phyloP scores from a whole-genome alignment of 2,888 invertebrate genomes.

The Rhagonycha lutea region DNA sequence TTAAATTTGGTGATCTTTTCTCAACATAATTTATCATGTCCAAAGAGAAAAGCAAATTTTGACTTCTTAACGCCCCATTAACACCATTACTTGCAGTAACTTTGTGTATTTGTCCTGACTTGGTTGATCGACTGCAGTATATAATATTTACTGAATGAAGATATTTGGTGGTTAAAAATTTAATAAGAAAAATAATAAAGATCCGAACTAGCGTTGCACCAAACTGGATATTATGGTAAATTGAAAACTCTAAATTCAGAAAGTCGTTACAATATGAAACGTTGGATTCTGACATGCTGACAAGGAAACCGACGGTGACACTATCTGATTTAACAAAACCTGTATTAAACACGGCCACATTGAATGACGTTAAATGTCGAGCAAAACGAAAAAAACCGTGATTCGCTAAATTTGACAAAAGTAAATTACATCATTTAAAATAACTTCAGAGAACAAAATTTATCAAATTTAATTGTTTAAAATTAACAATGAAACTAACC shows the following conservation, averaged over 20 bases:
- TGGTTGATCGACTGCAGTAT: neutral
- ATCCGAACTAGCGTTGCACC: neutral
- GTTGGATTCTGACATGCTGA: neutral
- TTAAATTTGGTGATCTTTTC: neutral
- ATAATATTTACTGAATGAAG: neutral
- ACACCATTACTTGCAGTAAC: neutral
- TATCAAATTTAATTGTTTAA: neutral
- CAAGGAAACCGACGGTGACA: slow-evolving; percentile 2
- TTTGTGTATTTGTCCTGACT: neutral
- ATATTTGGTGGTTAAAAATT: neutral
- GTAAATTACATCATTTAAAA: neutral
- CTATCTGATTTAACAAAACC: slow-evolving; percentile 9
- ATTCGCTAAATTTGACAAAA: neutral
- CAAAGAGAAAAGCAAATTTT: neutral
- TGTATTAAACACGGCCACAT: slow-evolving; percentile 7
- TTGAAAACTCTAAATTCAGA: neutral
- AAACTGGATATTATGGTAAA: neutral
- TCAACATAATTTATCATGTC: neutral
- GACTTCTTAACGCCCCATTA: neutral
- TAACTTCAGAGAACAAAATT: neutral
- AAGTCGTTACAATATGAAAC: neutral
- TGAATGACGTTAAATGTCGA: slow-evolving; percentile 4
- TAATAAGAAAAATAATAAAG: neutral
- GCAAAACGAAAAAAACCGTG: neutral
- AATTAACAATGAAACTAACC: neutral